Evolutionary conservation across 2,113 vertebrate species (phyloP).

Genomic region (Propithecus coquereli): DNA sequence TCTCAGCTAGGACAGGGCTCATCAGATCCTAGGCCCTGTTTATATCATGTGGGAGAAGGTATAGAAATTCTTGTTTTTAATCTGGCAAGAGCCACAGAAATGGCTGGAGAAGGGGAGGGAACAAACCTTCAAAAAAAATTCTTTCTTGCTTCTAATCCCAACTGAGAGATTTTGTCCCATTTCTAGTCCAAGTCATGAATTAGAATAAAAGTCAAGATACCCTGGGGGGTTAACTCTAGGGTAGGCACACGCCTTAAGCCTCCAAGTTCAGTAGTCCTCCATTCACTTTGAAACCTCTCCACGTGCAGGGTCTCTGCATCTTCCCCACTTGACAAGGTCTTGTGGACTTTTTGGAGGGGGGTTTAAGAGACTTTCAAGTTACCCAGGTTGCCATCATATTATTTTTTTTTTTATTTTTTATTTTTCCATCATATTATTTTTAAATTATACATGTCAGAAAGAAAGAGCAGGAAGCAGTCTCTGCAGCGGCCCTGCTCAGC

Average conservation of each 20-base stretch:
- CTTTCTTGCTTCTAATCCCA: neutral
- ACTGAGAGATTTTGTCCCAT: neutral
- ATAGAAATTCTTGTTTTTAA: neutral
- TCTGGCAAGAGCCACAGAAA: neutral
- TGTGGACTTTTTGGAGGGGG: too few species aligned
- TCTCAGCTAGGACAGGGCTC: neutral
- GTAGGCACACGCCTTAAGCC: neutral
- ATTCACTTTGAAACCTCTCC: neutral
- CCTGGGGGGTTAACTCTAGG: neutral
- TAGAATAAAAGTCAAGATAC: neutral
- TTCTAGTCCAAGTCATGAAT: neutral
- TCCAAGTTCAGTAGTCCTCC: neutral
- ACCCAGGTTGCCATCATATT: neutral
- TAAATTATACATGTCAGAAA: neutral
- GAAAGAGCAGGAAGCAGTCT: neutral
- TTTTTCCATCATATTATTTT: neutral
- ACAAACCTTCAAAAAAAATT: neutral
- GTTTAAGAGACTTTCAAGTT: neutral
- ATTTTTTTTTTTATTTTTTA: too few species aligned
- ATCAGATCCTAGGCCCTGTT: neutral
- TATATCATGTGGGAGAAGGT: neutral
- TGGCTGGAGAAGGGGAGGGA: neutral
- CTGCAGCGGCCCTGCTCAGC: fast-evolving
- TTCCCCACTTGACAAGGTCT: neutral
- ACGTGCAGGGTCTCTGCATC: neutral